A percentile compares a stretch with the other conserved stretches of the same genome.
phyloP scores from a whole-genome alignment of 2,113 vertebrate genomes.

The Oryzias woworae region DNA sequence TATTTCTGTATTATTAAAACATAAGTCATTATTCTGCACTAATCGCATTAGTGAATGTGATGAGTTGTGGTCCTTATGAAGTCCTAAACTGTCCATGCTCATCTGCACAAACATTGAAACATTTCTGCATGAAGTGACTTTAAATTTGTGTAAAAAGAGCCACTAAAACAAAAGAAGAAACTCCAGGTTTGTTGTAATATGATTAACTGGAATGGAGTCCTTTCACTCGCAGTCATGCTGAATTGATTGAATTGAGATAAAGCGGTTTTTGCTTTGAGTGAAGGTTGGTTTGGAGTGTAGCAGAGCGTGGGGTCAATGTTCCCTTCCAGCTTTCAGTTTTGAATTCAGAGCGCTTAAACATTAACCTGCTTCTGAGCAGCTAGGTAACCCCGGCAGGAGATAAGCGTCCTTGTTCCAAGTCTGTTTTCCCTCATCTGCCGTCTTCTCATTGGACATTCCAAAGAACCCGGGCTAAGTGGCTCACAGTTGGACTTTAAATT shows the following conservation, averaged over 20 bases:
- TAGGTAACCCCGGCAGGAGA: slow-evolving; percentile 5
- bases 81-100: slow-evolving; percentile 30
- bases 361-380: slow-evolving; percentile 17
- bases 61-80: slow-evolving; percentile 47
- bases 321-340: slow-evolving; percentile 26
- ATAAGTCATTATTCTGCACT: background rate
- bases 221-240: slow-evolving; percentile 12
- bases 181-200: background rate
- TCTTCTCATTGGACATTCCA: slow-evolving; percentile 62
- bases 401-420: background rate
- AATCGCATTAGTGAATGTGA: background rate
- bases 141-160: slow-evolving; percentile 10
- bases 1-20: background rate
- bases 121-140: slow-evolving; percentile 11
- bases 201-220: background rate
- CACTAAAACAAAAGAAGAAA: background rate
- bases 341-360: slow-evolving; percentile 20
- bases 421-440: slow-evolving; percentile 14
- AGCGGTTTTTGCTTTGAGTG: slow-evolving; percentile 40
- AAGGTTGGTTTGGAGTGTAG: slow-evolving; percentile 1
- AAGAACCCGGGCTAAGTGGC: slow-evolving; percentile 33
- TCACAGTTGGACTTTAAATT: slow-evolving; percentile 61
- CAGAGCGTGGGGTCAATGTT: background rate
- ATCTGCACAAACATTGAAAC: slow-evolving; percentile 24
- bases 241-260: slow-evolving; percentile 29